phyloP scores from a whole-genome alignment of 2,888 invertebrate genomes.

The Leptothorax acervorum region DNA sequence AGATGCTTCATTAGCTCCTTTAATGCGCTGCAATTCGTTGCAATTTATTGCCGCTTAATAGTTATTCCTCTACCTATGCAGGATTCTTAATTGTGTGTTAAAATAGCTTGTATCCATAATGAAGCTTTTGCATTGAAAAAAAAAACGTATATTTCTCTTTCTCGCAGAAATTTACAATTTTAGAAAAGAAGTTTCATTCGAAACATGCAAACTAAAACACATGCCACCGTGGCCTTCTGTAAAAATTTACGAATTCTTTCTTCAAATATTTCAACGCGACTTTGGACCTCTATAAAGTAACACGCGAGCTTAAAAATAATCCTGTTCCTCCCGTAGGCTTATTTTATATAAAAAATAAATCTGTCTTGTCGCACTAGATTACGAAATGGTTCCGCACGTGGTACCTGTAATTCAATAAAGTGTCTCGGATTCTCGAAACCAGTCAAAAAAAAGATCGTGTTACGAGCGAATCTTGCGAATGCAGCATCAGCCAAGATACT shows the following conservation, averaged over 20 bases:
- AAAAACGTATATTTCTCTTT: neutral
- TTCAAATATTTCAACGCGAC: slow-evolving; percentile 11
- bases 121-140: neutral
- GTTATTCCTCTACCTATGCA: neutral
- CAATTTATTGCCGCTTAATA: neutral
- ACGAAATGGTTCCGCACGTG: neutral
- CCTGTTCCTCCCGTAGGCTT: slow-evolving; percentile 2
- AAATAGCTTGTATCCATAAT: neutral
- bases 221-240: neutral
- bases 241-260: slow-evolving; percentile 29
- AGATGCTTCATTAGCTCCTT: slow-evolving; percentile 5
- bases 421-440: neutral
- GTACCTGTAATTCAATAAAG: neutral
- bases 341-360: slow-evolving; percentile 34
- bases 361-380: neutral
- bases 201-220: neutral
- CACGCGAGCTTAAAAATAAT: slow-evolving; percentile 33
- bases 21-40: neutral
- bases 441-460: neutral
- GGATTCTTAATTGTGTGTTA: neutral
- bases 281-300: slow-evolving; percentile 24
- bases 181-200: neutral
- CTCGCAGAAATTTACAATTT: neutral
- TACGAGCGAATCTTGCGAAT: neutral
- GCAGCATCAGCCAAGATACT: neutral